Percentiles rank a stretch among this genome's conserved stretches.
These are phyloP conservation scores for Polydrusus pterygomalis DNA, from an alignment of 2,888 invertebrate genomes.

Conservation along the genomic window DNA sequence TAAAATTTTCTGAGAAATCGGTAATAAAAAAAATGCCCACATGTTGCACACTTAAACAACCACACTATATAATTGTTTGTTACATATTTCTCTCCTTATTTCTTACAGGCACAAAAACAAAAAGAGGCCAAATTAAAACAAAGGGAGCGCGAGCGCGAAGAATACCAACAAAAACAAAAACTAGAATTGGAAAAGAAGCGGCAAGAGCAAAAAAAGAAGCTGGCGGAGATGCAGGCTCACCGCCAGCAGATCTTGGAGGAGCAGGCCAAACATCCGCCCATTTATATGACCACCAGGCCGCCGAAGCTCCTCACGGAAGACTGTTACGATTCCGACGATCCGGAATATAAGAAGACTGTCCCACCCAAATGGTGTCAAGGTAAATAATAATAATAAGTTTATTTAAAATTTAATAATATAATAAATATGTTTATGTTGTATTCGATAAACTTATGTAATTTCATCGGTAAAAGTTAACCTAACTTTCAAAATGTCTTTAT, in stretches of 20 bases:
- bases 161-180: constrained; percentile 71
- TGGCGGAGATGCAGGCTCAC: constrained; percentile 64
- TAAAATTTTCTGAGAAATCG: too few species aligned
- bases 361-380: constrained; percentile 72
- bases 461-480: too few species aligned
- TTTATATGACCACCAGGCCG: constrained; percentile 64
- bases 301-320: constrained; percentile 74
- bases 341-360: constrained; percentile 67
- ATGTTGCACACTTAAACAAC: too few species aligned
- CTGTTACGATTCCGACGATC: constrained; percentile 76
- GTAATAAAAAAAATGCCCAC: too few species aligned
- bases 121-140: constrained; percentile 57
- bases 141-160: constrained; percentile 66
- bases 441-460: too few species aligned
- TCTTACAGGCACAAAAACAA: constrained; percentile 45
- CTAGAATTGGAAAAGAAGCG: constrained; percentile 70
- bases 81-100: too few species aligned
- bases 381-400: too few species aligned
- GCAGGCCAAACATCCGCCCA: constrained; percentile 65
- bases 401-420: too few species aligned
- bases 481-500: too few species aligned
- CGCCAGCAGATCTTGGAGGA: constrained; percentile 68
- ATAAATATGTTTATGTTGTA: too few species aligned
- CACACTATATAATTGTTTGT: too few species aligned
- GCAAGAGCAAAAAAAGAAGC: constrained; percentile 56